Conservation (phyloP, 2,113 vertebrate genomes). For the Dendropsophus ebraccatus region DNA sequence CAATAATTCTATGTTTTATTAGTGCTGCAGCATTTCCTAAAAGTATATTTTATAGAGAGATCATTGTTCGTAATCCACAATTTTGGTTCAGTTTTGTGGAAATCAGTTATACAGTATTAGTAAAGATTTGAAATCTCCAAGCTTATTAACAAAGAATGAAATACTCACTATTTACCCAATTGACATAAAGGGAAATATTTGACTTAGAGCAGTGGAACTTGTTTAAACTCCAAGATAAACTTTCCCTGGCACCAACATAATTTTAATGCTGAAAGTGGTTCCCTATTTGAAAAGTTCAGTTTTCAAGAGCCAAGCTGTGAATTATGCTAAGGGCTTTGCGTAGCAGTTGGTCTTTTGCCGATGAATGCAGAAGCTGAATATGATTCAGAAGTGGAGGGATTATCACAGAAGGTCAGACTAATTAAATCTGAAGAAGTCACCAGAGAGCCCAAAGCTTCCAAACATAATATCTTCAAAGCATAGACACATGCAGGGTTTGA, state of each 20-base stretch:
- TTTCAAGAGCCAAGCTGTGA: slow-evolving; percentile 68
- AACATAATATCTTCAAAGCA: slow-evolving; percentile 70
- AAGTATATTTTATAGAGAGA: neutral
- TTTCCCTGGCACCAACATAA: slow-evolving; percentile 70
- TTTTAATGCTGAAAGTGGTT: slow-evolving; percentile 75
- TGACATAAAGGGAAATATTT: slow-evolving; percentile 78
- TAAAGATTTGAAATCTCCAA: neutral
- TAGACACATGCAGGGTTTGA: slow-evolving; percentile 62
- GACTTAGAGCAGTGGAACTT: slow-evolving; percentile 74
- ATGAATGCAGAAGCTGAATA: slow-evolving; percentile 68
- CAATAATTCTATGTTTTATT: no score
- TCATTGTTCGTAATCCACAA: neutral
- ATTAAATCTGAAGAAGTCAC: slow-evolving; percentile 75
- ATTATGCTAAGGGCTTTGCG: slow-evolving; percentile 64
- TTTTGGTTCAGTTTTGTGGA: neutral
- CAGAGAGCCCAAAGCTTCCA: slow-evolving; percentile 68
- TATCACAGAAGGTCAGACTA: slow-evolving; percentile 71
- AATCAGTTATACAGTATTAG: neutral
- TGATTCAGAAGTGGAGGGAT: slow-evolving; percentile 65
- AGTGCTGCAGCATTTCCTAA: neutral
- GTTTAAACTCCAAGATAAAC: slow-evolving; percentile 76
- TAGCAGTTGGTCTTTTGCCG: slow-evolving; percentile 70
- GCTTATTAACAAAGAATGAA: slow-evolving; percentile 62
- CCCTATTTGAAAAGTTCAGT: slow-evolving; percentile 69
- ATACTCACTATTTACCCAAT: slow-evolving; percentile 71